Base-by-base conservation (phyloP, 2,888 invertebrate genomes). In the Microchrysa polita region DNA sequence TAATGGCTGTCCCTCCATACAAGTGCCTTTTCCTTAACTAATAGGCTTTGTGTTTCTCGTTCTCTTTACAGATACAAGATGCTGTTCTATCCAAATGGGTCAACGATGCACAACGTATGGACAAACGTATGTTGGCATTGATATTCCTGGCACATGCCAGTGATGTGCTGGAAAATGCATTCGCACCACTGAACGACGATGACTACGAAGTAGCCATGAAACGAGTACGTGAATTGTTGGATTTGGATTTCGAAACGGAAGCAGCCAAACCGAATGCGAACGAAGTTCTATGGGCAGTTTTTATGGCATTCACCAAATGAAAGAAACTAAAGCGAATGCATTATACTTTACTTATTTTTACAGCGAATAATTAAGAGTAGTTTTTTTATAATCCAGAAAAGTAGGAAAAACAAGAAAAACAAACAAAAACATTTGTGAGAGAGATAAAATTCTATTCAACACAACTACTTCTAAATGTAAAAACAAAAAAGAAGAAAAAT, bases 161-260 rank as follows among this genome's bases (percentile, higher is more conserved):
- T 71, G 99, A 99, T 86, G 99, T 99, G 23, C 88, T 99, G 73
- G 99, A 99, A 87, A 99, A 99, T 86, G 99, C 99, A 72, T 99
- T 99, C 86, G 97, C 97, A 22, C 97, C 98, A 1, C 89, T 99
- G 12, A 95, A 94, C 69, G 96, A 97, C 80, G 97, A 98, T 81
- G 98, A 98, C 86, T 98, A 98, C 83, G 98, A 98, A 86, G 88
- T 98, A 79, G 99, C 98, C 75, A 98, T 98, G 92, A 94, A 97
- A 81, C 92, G 99, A 82, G 97, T 99, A 67, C 90, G 98, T 79
- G 94, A 96, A 80, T 89, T 99, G 65, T 89, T 99, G 79, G 98
- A 99, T 85, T 89, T 98, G 80, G 98, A 99, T 87, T 95, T 96
- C 86, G 98, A 99, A 85, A 92, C 93, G 61, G 98, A 99, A 86